These are phyloP conservation scores for Haemorhous mexicanus DNA, from an alignment of 2,113 vertebrate genomes.

Conservation along the genomic window DNA sequence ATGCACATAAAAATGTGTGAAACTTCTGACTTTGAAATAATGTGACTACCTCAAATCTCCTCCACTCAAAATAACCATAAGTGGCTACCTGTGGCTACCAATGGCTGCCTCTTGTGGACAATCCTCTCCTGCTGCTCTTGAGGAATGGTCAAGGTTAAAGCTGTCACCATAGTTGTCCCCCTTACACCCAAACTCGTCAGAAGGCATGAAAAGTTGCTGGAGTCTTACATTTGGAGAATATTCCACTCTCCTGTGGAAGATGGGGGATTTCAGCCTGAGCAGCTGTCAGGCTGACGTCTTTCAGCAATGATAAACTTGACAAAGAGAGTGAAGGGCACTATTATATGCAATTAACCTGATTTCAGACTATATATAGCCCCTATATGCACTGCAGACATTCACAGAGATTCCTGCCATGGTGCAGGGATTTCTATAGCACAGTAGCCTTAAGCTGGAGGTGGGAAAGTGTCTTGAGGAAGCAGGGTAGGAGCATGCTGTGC, in stretches of 20 bases:
- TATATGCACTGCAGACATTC: neutral
- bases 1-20: neutral
- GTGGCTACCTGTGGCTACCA: neutral
- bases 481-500: neutral
- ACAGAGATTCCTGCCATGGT: neutral
- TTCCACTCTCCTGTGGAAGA: neutral
- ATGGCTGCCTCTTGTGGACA: neutral
- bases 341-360: constrained; percentile 21
- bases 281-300: neutral
- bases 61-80: neutral
- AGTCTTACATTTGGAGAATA: neutral
- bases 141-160: neutral
- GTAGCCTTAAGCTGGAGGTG: neutral
- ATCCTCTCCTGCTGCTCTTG: neutral
- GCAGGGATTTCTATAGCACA: neutral
- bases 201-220: neutral
- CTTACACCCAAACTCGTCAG: neutral
- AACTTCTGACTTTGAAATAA: neutral
- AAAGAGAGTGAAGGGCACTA: neutral
- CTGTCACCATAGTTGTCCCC: neutral
- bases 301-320: neutral
- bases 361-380: neutral
- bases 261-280: neutral
- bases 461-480: neutral
- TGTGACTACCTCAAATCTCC: neutral